Conservation (phyloP, 2,888 invertebrate genomes). For the Amiota mariae region DNA sequence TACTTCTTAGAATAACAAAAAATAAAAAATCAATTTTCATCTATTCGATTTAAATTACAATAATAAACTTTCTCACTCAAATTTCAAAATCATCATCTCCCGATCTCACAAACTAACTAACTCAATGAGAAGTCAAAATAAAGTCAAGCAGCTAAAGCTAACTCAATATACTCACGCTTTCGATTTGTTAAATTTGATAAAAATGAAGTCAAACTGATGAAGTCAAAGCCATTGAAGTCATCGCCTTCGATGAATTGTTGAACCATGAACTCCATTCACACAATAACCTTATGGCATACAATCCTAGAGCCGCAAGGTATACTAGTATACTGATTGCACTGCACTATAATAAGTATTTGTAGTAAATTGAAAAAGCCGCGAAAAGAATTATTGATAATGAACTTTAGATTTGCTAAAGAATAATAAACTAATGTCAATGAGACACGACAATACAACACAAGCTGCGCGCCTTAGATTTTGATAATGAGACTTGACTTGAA, state of each 20-base stretch:
- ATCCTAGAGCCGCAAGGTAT: background rate
- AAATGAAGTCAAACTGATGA: background rate
- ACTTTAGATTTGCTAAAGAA: conserved; percentile 38
- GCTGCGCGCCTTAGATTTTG: conserved; percentile 11
- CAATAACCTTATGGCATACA: conserved; percentile 22
- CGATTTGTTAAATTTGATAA: background rate
- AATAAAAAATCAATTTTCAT: too few relatives aligned
- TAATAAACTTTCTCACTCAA: too few relatives aligned
- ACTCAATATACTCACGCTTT: background rate
- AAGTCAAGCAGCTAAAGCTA: background rate
- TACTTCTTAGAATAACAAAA: too few relatives aligned
- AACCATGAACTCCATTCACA: conserved; percentile 11
- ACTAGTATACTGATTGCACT: conserved; percentile 8
- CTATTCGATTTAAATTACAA: too few relatives aligned
- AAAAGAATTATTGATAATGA: conserved; percentile 49
- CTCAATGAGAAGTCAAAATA: background rate
- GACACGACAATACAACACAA: conserved; percentile 48
- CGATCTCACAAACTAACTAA: background rate
- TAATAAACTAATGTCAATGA: conserved; percentile 52
- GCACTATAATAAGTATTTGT: background rate
- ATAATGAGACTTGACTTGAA: conserved; percentile 13
- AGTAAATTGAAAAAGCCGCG: background rate
- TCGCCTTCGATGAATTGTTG: background rate
- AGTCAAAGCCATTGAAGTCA: too few relatives aligned
- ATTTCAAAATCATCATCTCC: too few relatives aligned